Base-by-base conservation (phyloP, 2,113 vertebrate species). In the Myotis davidii region DNA sequence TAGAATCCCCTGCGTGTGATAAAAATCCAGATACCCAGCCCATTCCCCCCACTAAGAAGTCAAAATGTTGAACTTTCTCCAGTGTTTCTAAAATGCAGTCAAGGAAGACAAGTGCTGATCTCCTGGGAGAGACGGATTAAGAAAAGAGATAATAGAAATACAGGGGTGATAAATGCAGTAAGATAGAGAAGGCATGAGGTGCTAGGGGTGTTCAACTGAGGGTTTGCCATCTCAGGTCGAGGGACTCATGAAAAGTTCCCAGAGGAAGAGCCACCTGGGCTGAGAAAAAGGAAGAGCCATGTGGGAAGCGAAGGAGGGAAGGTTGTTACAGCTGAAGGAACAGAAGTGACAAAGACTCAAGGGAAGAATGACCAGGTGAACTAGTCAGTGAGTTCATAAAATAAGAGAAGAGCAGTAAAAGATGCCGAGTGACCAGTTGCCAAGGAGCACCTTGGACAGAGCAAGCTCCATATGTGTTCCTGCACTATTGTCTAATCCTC, bases 321-420 rank as follows among this genome's bases (percentile, higher is more conserved):
- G 32, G 7, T 1, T 1, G 16, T 39, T 32, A 3, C 2, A 21
- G 3, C 18, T 45, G 9, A 20, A 64, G 56, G 16, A 14, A 10
- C 20, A 42, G 61, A n/a, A 85, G 11, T 4, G 7, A 13, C 9
- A 20, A 45, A 91, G 27, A 12, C 18, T 3, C 1, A 7, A 9
- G 9, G 34, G 21, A 39, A 42, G 9, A 32, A 56, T 37, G 54
- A 39, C 6, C 10, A 12, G 29, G 65, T 45, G 88, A 82, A 50
- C 32, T n/a, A 8, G n/a, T 74, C 23, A 20, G 1, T 17, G 32
- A 69, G 4, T 3, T 11, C 6, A 3, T 4, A 3, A 39, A 59
- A 16, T 21, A 3, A 21, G 23, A 91, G 29, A 29, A 77, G 61
- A 61, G 13, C 18, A 32, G 8, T 59, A 56, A 39, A 67, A 73